Evolutionary conservation across 2,888 invertebrate species (phyloP).

Genomic region (Synergus gifuensis): DNA sequence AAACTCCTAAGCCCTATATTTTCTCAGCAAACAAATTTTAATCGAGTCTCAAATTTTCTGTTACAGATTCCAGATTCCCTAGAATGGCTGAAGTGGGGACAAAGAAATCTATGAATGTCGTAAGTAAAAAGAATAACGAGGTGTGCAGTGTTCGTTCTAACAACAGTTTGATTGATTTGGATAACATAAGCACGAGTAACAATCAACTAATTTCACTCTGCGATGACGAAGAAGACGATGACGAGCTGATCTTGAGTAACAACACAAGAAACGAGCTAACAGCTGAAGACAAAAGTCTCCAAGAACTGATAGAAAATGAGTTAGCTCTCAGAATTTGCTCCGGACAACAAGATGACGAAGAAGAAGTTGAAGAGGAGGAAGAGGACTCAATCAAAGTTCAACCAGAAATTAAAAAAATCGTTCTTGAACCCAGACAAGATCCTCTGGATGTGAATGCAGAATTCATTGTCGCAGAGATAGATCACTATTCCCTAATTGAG

Average conservation of each 20-base stretch:
- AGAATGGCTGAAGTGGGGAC: conserved; percentile 76
- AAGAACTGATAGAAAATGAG: conserved; percentile 75
- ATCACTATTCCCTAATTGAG: conserved; percentile 66
- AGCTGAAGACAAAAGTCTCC: conserved; percentile 74
- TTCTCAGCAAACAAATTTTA: background rate
- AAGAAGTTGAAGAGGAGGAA: conserved; percentile 52
- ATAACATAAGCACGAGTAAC: conserved; percentile 73
- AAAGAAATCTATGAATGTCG: conserved; percentile 75
- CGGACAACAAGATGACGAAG: conserved; percentile 54
- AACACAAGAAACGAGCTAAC: conserved; percentile 72
- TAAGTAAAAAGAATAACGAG: conserved; percentile 73
- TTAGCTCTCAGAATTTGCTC: conserved; percentile 72
- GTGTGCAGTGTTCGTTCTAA: conserved; percentile 76
- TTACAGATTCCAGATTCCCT: conserved; percentile 44
- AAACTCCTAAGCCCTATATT: background rate
- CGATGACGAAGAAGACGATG: conserved; percentile 72
- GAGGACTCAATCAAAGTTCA: conserved; percentile 51
- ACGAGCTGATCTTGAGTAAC: conserved; percentile 69
- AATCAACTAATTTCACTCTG: conserved; percentile 72
- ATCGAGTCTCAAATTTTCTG: conserved; percentile 8
- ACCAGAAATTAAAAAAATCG: conserved; percentile 67
- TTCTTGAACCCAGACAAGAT: conserved; percentile 63
- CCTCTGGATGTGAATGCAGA: conserved; percentile 65
- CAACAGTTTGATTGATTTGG: conserved; percentile 77
- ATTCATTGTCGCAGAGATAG: conserved; percentile 71